Evolutionary conservation across 2,113 vertebrate genomes (phyloP).

Genomic region (Osmerus eperlanus): DNA sequence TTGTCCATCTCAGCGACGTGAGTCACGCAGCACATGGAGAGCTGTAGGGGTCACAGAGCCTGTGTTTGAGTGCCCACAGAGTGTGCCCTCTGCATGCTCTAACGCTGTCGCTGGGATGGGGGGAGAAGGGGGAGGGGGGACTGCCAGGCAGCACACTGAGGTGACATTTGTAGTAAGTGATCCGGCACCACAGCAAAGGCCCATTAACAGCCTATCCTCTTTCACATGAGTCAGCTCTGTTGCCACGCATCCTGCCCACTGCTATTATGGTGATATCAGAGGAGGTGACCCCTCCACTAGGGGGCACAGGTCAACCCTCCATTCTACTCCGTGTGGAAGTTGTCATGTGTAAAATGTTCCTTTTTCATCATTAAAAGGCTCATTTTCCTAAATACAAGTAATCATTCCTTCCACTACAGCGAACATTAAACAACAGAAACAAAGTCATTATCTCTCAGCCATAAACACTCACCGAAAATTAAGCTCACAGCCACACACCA

Average conservation of each 20-base stretch:
- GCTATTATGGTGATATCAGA: constrained; percentile 22
- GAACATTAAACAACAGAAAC: constrained; percentile 4
- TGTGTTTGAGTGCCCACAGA: constrained; percentile 2
- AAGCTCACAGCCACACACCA: constrained; percentile 24
- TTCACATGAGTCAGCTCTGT: constrained; percentile 41
- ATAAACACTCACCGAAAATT: constrained; percentile 32
- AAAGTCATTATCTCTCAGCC: constrained; percentile 24
- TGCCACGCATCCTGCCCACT: constrained; percentile 29
- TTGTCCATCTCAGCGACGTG: background rate
- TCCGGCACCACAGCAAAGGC: constrained; percentile 52
- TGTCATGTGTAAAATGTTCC: constrained; percentile 25
- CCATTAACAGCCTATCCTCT: constrained; percentile 52
- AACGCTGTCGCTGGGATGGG: constrained; percentile 20
- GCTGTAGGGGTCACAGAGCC: background rate
- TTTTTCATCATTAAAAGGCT: constrained; percentile 24
- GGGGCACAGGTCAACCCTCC: constrained; percentile 44
- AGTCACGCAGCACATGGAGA: background rate
- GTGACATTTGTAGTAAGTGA: constrained; percentile 68
- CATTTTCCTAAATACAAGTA: constrained; percentile 25
- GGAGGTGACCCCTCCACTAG: constrained; percentile 44
- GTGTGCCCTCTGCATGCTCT: constrained; percentile 31
- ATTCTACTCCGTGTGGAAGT: constrained; percentile 33
- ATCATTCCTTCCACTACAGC: constrained; percentile 1
- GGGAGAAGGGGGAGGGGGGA: constrained; percentile 13
- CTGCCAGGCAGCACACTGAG: constrained; percentile 40